A percentile compares a stretch with the other conserved stretches of the same genome.
Evolutionary conservation across 2,888 invertebrate species (phyloP).

Genomic region (Ophion obscuratus): DNA sequence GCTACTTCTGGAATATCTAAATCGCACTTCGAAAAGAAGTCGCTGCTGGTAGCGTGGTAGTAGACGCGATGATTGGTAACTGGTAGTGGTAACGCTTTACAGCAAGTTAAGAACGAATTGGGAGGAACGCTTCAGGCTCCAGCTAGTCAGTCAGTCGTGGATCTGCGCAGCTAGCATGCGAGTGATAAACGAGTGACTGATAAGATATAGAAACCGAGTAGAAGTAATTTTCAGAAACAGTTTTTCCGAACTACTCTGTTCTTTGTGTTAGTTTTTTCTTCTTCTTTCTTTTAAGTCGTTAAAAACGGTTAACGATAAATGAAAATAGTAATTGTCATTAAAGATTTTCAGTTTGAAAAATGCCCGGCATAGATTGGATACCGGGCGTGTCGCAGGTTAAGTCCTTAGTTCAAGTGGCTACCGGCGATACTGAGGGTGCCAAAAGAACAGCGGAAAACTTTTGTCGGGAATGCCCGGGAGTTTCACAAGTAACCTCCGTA

Average conservation of each 20-base stretch:
- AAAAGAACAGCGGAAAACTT: not conserved
- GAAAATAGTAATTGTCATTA: not conserved
- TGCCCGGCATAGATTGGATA: conserved; percentile 24
- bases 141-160: no score
- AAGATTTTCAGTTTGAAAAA: not conserved
- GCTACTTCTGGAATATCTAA: conserved; percentile 1
- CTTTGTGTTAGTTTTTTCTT: not conserved
- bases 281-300: not conserved
- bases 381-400: conserved; percentile 17
- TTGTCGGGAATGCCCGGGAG: conserved; percentile 6
- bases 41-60: not conserved
- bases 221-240: not conserved
- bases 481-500: conserved; percentile 16
- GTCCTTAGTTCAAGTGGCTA: not conserved
- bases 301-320: not conserved
- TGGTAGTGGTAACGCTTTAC: not conserved
- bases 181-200: not conserved
- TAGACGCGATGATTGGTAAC: not conserved
- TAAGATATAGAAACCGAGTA: not conserved
- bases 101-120: not conserved
- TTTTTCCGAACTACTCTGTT: not conserved
- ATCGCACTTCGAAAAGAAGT: not conserved
- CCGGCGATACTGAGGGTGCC: conserved; percentile 2
- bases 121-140: not conserved
- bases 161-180: no score